These are phyloP conservation scores for Campoplex capitator DNA, from an alignment of 2,888 invertebrate genomes.

Conservation along the genomic window DNA sequence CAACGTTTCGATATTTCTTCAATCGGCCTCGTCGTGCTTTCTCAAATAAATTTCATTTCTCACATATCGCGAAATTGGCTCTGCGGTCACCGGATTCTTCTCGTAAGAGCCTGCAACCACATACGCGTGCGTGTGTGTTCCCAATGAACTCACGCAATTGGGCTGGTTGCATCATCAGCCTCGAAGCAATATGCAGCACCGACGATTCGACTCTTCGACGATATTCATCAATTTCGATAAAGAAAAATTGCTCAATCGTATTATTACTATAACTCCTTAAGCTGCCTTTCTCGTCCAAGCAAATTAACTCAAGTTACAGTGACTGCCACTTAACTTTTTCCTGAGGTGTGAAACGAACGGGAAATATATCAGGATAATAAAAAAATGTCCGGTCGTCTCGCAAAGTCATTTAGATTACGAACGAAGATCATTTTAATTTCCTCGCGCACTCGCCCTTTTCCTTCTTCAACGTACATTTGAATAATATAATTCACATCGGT, in stretches of 20 bases:
- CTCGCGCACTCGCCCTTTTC: background rate
- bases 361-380: conserved; percentile 20
- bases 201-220: conserved; percentile 24
- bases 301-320: conserved; percentile 44
- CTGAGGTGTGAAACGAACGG: conserved; percentile 43
- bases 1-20: conserved; percentile 20
- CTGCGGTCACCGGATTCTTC: conserved; percentile 56
- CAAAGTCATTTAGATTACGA: conserved; percentile 31
- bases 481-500: conserved; percentile 49
- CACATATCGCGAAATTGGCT: conserved; percentile 52
- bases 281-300: background rate
- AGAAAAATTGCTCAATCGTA: conserved; percentile 53
- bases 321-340: conserved; percentile 28
- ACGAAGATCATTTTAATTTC: conserved; percentile 8
- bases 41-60: conserved; percentile 48
- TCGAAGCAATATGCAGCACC: conserved; percentile 23
- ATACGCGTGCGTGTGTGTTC: background rate
- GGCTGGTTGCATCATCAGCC: conserved; percentile 21
- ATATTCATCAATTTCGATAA: conserved; percentile 56
- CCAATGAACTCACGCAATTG: conserved; percentile 17
- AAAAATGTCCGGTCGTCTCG: conserved; percentile 11
- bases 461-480: conserved; percentile 2
- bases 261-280: conserved; percentile 26
- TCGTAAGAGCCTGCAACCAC: conserved; percentile 1
- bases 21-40: conserved; percentile 5